A percentile compares a stretch with the other conserved stretches of the same genome.
Conservation (phyloP, 2,888 invertebrate species). For the Steinernema scapterisci region DNA sequence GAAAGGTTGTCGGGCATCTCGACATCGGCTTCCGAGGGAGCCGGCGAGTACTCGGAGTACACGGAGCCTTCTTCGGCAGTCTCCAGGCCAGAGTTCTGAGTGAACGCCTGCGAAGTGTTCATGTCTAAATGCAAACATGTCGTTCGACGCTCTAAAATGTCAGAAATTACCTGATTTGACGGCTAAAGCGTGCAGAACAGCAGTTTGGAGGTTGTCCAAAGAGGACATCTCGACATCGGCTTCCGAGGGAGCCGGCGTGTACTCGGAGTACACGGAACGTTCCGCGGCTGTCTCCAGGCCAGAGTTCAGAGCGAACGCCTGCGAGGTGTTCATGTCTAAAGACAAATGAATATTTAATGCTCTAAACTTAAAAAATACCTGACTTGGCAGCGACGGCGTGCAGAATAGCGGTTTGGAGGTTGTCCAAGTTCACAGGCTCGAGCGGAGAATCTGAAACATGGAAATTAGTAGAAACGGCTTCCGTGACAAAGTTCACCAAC, state of each 20-base stretch:
- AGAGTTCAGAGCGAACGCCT: not conserved
- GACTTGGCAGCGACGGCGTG: not conserved
- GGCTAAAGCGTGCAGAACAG: not conserved
- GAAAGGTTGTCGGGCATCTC: constrained; percentile 4
- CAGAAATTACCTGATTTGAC: not conserved
- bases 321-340: not conserved
- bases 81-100: not conserved
- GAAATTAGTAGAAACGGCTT: not conserved
- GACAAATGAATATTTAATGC: not conserved
- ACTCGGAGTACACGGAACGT: not conserved
- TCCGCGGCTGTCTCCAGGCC: not conserved
- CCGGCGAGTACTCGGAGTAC: constrained; percentile 1
- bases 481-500: not conserved
- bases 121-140: not conserved
- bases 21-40: not conserved
- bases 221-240: constrained; percentile 27
- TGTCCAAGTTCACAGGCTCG: not conserved
- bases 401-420: not conserved
- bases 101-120: not conserved
- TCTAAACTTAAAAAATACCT: not conserved
- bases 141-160: not conserved
- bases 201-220: not conserved
- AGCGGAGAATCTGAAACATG: not conserved
- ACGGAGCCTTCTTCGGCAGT: not conserved
- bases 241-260: not conserved